These are phyloP conservation scores for Drosophila kuntzei DNA, from an alignment of 2,888 invertebrate species.

Conservation along the genomic window DNA sequence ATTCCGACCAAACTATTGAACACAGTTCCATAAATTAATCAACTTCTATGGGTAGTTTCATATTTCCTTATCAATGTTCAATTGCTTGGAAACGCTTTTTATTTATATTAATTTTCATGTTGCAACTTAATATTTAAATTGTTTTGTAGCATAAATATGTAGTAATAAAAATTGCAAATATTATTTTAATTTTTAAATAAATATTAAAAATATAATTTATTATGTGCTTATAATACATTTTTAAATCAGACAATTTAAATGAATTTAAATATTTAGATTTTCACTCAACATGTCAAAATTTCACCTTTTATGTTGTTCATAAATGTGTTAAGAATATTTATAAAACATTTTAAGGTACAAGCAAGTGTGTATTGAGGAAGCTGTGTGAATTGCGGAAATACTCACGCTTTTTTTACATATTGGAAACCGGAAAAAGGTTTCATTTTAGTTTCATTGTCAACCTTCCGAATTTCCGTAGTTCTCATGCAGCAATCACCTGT, in stretches of 20 bases:
- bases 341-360: conserved; percentile 2
- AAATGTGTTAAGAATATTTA: not conserved
- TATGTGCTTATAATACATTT: no score
- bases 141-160: not conserved
- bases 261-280: not conserved
- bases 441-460: conserved; percentile 17
- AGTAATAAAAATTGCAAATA: no score
- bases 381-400: conserved; percentile 5
- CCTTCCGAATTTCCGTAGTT: conserved; percentile 32
- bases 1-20: conserved; percentile 15
- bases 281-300: not conserved
- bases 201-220: no score
- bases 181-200: no score
- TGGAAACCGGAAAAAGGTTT: conserved; percentile 33
- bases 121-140: not conserved
- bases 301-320: not conserved
- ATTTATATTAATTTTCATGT: not conserved
- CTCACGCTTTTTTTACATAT: not conserved
- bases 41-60: conserved; percentile 12
- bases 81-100: conserved; percentile 3
- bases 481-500: conserved; percentile 36
- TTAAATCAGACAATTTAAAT: not conserved
- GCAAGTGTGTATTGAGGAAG: not conserved
- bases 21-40: conserved; percentile 28
- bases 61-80: conserved; percentile 12